These are phyloP conservation scores for Anabacerthia variegaticeps DNA, from an alignment of 2,797 vertebrate genomes.

Conservation along the genomic window DNA sequence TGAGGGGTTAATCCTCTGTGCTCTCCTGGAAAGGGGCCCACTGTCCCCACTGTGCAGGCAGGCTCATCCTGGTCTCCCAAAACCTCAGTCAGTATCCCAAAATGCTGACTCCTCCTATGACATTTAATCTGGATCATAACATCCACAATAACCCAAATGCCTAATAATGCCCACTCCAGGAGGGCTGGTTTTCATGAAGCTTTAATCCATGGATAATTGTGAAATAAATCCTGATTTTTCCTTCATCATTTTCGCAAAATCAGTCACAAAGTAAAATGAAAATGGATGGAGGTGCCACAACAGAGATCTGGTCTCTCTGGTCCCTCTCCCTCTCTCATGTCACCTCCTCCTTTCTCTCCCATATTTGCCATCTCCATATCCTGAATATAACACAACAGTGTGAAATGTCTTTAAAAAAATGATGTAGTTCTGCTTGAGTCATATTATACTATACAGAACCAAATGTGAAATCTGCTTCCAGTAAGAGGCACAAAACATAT, in stretches of 20 bases:
- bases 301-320: not conserved
- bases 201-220: not conserved
- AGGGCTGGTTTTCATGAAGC: not conserved
- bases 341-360: not conserved
- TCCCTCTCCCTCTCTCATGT: not conserved
- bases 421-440: not conserved
- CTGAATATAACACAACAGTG: not conserved
- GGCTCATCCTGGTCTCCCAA: not conserved
- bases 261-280: not conserved
- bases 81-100: not conserved
- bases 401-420: not conserved
- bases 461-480: conserved; percentile 22
- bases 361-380: not conserved
- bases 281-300: not conserved
- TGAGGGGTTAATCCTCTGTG: not conserved
- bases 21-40: not conserved
- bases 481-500: not conserved
- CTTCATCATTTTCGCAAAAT: not conserved
- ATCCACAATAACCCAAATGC: not conserved
- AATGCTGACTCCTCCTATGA: rapidly evolving
- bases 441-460: not conserved
- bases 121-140: not conserved
- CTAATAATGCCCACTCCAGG: not conserved
- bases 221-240: not conserved
- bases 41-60: not conserved